These are phyloP conservation scores for Apistogramma diplotaenia DNA, from an alignment of 2,113 vertebrate species.

Conservation along the genomic window DNA sequence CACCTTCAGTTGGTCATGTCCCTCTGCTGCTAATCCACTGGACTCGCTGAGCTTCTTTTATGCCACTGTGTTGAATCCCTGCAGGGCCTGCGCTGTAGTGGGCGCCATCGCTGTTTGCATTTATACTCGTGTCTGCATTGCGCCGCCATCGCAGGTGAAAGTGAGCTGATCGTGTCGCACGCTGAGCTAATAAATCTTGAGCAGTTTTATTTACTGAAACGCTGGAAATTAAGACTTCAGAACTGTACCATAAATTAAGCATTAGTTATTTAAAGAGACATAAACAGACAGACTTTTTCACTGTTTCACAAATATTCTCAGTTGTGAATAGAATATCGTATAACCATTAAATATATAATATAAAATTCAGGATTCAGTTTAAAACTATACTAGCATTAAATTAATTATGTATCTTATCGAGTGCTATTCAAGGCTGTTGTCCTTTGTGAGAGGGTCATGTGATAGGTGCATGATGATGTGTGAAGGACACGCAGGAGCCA, in stretches of 20 bases:
- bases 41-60: not conserved
- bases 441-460: not conserved
- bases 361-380: not conserved
- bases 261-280: not conserved
- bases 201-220: not conserved
- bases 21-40: not conserved
- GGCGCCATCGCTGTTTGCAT: not conserved
- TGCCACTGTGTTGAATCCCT: not conserved
- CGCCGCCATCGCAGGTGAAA: not conserved
- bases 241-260: not conserved
- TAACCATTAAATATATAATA: not conserved
- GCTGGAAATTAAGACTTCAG: not conserved
- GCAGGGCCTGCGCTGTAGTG: not conserved
- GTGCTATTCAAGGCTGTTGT: not conserved
- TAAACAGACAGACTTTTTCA: not conserved
- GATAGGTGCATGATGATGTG: not conserved
- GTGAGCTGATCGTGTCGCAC: not conserved
- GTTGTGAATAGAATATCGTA: not conserved
- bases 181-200: not conserved
- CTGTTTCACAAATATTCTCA: not conserved
- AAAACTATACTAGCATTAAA: not conserved
- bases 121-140: not conserved
- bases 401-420: not conserved
- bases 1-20: not conserved
- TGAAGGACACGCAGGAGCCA: not conserved